Conservation (phyloP, 37 sponge, comb jelly and placozoan genomes). For the Crambe crambe region DNA sequence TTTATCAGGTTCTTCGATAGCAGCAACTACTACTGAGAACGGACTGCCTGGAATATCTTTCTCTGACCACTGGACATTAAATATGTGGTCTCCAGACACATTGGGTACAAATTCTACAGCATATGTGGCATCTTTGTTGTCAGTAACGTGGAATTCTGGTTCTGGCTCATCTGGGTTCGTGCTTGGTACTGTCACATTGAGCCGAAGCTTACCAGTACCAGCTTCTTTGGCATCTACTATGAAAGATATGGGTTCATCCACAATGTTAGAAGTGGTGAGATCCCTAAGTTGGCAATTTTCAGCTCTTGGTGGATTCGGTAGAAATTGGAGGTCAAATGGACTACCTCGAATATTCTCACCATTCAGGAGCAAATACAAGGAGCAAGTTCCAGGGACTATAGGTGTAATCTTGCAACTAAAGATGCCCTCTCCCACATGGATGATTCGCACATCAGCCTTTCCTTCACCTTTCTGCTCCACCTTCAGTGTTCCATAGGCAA, state of each 20-base stretch:
- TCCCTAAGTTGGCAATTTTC: constrained; percentile 53
- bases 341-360: constrained; percentile 62
- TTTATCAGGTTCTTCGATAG: background rate
- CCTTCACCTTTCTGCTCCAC: constrained; percentile 45
- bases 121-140: constrained; percentile 38
- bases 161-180: constrained; percentile 35
- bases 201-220: constrained; percentile 36
- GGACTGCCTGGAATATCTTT: constrained; percentile 73
- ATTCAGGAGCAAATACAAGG: constrained; percentile 41
- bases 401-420: constrained; percentile 32
- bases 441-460: constrained; percentile 30
- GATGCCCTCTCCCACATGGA: constrained; percentile 36
- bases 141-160: constrained; percentile 34
- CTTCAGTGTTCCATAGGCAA: constrained; percentile 68
- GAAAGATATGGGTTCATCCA: constrained; percentile 24
- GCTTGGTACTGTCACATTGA: constrained; percentile 27
- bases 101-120: constrained; percentile 68
- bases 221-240: constrained; percentile 7
- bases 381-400: constrained; percentile 20
- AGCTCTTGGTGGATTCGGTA: constrained; percentile 50
- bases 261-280: constrained; percentile 15
- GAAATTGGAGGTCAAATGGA: constrained; percentile 41
- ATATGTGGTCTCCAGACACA: constrained; percentile 51
- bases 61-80: constrained; percentile 75
- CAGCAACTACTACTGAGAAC: constrained; percentile 39